Evolutionary conservation across 2,113 vertebrate species (phyloP).

Genomic region (Erythrolamprus reginae): DNA sequence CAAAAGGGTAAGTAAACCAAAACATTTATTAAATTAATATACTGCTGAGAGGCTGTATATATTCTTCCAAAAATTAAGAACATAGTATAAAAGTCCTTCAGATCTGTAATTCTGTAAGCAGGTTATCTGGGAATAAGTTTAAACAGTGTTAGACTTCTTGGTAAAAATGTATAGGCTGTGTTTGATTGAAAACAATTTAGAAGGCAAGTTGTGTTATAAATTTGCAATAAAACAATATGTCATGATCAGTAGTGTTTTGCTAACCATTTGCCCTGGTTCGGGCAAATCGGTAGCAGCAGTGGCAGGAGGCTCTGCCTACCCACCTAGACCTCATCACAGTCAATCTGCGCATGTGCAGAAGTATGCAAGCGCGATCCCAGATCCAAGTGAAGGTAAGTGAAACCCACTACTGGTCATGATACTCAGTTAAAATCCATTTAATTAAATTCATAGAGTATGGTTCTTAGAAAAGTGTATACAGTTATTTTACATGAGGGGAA

Average conservation of each 20-base stretch:
- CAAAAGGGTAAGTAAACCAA: slow-evolving; percentile 79
- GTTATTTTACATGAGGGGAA: background rate
- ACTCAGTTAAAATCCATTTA: background rate
- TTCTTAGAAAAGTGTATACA: background rate
- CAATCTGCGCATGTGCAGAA: no score
- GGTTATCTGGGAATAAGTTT: background rate
- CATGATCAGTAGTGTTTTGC: background rate
- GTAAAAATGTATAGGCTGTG: background rate
- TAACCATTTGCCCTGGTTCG: no score
- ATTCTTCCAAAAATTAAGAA: background rate
- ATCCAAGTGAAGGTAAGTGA: no score
- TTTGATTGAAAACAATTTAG: background rate
- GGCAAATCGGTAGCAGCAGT: no score
- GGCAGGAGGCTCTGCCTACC: no score
- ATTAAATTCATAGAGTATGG: background rate
- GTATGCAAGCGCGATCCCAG: no score
- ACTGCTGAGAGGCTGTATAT: background rate
- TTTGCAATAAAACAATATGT: background rate
- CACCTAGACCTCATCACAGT: no score
- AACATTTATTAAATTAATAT: slow-evolving; percentile 22
- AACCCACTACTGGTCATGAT: background rate
- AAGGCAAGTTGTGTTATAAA: background rate
- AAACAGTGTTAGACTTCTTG: background rate
- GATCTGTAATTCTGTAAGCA: background rate
- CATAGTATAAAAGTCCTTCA: background rate